Percentiles rank a stretch among this genome's conserved stretches.
Evolutionary conservation across 1,140 invertebrate genomes (phyloP).

Genomic region (Leptinotarsa undecemlineata): DNA sequence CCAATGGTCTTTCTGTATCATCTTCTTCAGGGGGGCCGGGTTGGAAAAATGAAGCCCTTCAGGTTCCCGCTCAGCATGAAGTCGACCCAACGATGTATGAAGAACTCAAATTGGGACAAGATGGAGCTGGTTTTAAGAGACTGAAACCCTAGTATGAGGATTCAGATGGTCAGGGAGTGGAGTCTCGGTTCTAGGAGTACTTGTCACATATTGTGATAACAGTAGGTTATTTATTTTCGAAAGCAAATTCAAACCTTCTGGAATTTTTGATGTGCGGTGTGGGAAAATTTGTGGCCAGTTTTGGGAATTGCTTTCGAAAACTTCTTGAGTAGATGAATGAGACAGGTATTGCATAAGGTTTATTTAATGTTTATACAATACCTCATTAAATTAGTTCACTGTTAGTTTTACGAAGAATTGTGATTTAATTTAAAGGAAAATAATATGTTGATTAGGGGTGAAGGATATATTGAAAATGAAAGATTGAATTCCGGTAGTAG

Average conservation of each 20-base stretch:
- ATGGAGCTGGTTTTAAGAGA: constrained; percentile 77
- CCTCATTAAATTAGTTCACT: constrained; percentile 25
- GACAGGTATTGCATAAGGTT: constrained; percentile 23
- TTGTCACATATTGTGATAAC: constrained; percentile 34
- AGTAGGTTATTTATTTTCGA: constrained; percentile 11
- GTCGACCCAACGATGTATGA: constrained; percentile 76
- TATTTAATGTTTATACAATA: constrained; percentile 25
- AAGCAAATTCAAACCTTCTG: neutral
- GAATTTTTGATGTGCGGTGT: neutral
- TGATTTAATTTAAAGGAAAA: constrained; percentile 22
- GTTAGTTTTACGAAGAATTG: constrained; percentile 23
- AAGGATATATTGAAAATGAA: neutral
- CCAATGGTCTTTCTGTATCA: constrained; percentile 52
- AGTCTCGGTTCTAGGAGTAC: constrained; percentile 45
- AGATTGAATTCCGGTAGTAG: neutral
- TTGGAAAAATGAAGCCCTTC: constrained; percentile 55
- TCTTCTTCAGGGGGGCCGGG: constrained; percentile 53
- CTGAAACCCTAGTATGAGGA: constrained; percentile 60
- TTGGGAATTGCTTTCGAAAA: constrained; percentile 7
- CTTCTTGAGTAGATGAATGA: neutral
- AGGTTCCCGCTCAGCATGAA: constrained; percentile 59
- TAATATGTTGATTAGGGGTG: neutral
- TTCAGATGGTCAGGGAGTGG: constrained; percentile 29
- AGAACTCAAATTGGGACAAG: constrained; percentile 76
- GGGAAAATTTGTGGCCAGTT: neutral